Evolutionary conservation across 2,113 vertebrate species (phyloP).

Genomic region (Pseudorasbora parva): DNA sequence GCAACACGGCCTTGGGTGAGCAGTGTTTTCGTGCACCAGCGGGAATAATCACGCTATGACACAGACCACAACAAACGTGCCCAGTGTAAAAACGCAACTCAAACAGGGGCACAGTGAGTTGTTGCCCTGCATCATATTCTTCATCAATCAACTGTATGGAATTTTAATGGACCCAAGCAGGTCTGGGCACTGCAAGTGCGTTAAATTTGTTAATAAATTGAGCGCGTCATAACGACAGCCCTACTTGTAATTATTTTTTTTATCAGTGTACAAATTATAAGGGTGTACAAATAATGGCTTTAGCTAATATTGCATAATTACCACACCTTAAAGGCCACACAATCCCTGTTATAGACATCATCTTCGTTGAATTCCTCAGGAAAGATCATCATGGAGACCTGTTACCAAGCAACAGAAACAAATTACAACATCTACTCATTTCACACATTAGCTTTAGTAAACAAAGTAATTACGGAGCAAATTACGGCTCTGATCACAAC

Average conservation of each 20-base stretch:
- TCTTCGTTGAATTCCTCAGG: slow-evolving; percentile 82
- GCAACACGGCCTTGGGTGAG: too few relatives aligned
- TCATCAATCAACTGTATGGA: too few relatives aligned
- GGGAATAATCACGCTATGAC: too few relatives aligned
- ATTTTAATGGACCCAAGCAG: too few relatives aligned
- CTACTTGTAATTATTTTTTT: neutral
- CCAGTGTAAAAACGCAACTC: too few relatives aligned
- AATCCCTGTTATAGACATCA: slow-evolving; percentile 85
- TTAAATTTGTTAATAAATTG: too few relatives aligned
- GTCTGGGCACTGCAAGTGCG: too few relatives aligned
- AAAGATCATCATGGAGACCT: slow-evolving; percentile 85
- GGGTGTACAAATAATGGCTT: neutral
- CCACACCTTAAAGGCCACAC: slow-evolving; percentile 88
- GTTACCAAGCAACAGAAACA: slow-evolving; percentile 43
- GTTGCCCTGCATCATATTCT: too few relatives aligned
- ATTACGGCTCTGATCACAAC: neutral
- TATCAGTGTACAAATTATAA: neutral
- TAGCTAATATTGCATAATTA: neutral
- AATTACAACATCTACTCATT: neutral
- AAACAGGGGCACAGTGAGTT: too few relatives aligned
- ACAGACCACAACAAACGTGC: too few relatives aligned
- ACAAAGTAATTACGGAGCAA: neutral
- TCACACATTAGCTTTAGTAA: neutral
- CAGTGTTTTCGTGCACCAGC: too few relatives aligned
- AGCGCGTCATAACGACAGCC: too few relatives aligned